phyloP scores from a whole-genome alignment of 1,140 invertebrate genomes.

The Philotrypesis tridentata region DNA sequence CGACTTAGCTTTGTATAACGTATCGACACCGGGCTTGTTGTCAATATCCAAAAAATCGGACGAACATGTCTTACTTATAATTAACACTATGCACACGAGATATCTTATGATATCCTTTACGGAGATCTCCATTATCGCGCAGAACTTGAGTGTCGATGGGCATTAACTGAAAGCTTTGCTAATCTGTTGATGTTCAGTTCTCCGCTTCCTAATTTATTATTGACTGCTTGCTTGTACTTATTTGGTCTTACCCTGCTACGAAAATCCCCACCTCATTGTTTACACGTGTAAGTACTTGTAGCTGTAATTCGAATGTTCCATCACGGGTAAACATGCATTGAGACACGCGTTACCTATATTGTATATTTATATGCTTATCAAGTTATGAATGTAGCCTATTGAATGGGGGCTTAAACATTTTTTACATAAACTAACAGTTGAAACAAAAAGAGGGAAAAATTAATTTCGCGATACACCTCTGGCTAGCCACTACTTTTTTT shows the following conservation, averaged over 20 bases:
- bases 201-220: not conserved
- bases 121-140: not conserved
- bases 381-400: too few relatives aligned
- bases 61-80: not conserved
- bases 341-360: too few relatives aligned
- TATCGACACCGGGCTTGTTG: not conserved
- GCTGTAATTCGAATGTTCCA: too few relatives aligned
- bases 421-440: too few relatives aligned
- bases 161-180: not conserved
- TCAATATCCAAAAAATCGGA: not conserved
- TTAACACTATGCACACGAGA: not conserved
- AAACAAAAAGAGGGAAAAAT: too few relatives aligned
- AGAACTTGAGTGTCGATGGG: not conserved
- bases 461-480: too few relatives aligned
- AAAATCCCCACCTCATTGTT: too few relatives aligned
- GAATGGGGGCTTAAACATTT: too few relatives aligned
- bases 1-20: not conserved
- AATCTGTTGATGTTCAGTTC: not conserved
- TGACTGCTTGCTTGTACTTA: not conserved
- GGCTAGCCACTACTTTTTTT: too few relatives aligned
- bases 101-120: not conserved
- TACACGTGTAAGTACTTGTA: too few relatives aligned
- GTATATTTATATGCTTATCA: too few relatives aligned
- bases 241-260: not conserved
- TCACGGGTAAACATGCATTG: too few relatives aligned